These are phyloP conservation scores for Gambusia yucatana DNA, from an alignment of 2,797 vertebrate species.

Conservation along the genomic window DNA sequence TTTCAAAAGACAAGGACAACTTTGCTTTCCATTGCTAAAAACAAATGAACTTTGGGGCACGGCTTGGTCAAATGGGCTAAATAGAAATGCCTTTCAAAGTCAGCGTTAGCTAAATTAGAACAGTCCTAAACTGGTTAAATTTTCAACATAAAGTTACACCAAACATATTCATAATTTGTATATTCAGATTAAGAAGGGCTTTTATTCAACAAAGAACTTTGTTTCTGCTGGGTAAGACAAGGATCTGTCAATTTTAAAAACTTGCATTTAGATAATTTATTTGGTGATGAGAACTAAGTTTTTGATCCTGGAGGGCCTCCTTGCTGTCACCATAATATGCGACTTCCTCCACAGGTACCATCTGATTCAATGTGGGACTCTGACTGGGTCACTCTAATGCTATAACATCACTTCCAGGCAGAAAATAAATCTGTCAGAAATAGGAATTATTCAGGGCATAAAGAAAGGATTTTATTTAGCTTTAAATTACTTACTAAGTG, in stretches of 20 bases:
- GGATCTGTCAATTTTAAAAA: not conserved
- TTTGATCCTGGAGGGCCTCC: not conserved
- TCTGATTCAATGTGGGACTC: not conserved
- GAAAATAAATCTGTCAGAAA: too few relatives aligned
- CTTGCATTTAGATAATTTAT: not conserved
- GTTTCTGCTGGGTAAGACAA: not conserved
- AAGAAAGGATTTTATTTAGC: too few relatives aligned
- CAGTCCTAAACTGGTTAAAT: not conserved
- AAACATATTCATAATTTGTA: not conserved
- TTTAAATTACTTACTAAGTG: not conserved
- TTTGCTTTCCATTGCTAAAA: not conserved
- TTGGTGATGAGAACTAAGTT: not conserved
- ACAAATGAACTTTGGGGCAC: not conserved
- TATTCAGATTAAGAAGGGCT: not conserved
- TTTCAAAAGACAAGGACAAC: not conserved
- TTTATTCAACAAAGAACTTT: not conserved
- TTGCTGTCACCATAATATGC: not conserved
- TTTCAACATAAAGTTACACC: not conserved
- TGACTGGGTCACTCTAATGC: not conserved
- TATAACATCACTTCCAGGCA: too few relatives aligned
- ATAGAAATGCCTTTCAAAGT: not conserved
- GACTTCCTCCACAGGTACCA: not conserved
- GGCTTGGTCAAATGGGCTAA: not conserved
- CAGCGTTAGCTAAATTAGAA: not conserved
- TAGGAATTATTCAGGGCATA: too few relatives aligned